Conservation (phyloP, 2,888 invertebrate species). For the Perizoma flavofasciatum region DNA sequence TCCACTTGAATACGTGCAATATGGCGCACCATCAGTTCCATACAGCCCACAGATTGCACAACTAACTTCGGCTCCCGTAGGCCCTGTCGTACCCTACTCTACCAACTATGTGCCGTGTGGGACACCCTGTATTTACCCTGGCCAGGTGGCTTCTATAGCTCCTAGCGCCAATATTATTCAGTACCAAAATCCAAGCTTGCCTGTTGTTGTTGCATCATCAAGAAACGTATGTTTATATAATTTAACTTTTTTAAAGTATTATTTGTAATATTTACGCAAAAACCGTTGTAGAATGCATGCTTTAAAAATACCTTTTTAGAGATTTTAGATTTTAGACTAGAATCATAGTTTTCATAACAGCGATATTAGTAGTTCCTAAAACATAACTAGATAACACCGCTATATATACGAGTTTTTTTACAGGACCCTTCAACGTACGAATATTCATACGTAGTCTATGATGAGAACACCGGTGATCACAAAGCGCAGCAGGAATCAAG, state of each 20-base stretch:
- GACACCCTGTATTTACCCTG: slow-evolving; percentile 64
- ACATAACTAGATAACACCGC: no score
- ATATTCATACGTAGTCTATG: slow-evolving; percentile 81
- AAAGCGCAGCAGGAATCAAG: slow-evolving; percentile 80
- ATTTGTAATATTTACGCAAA: no score
- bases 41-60: slow-evolving; percentile 54
- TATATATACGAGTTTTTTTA: background rate
- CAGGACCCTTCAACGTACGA: slow-evolving; percentile 49
- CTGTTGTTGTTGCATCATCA: slow-evolving; percentile 53
- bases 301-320: no score
- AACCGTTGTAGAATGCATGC: no score
- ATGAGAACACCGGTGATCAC: slow-evolving; percentile 81
- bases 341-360: no score
- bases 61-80: slow-evolving; percentile 52
- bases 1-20: slow-evolving; percentile 55
- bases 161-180: slow-evolving; percentile 54
- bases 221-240: slow-evolving; percentile 56
- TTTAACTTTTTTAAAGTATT: slow-evolving; percentile 1
- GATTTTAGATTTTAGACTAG: no score
- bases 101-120: slow-evolving; percentile 60
- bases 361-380: no score
- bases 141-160: slow-evolving; percentile 48
- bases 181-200: slow-evolving; percentile 58
- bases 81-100: slow-evolving; percentile 48
- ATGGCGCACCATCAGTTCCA: slow-evolving; percentile 55